phyloP scores from a whole-genome alignment of 1,140 invertebrate species.

The Drosophila nebulosa region DNA sequence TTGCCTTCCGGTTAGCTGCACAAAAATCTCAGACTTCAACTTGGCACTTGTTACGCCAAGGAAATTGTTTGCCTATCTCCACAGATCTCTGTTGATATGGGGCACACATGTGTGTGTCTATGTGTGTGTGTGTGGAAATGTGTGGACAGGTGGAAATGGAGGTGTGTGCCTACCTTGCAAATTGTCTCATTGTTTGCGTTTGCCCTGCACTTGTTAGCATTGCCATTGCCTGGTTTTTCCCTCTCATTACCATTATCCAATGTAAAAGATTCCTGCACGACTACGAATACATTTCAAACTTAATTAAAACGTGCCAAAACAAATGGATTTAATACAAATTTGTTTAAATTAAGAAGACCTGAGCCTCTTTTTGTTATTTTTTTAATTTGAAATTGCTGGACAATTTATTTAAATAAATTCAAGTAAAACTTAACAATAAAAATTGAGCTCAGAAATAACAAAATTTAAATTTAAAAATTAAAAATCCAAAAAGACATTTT shows the following conservation, averaged over 20 bases:
- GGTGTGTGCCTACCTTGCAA: slow-evolving; percentile 21
- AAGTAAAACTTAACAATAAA: too few species aligned
- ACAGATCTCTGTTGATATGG: not conserved
- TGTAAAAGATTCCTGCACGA: not conserved
- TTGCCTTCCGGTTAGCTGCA: slow-evolving; percentile 59
- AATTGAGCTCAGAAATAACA: too few species aligned
- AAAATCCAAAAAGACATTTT: too few species aligned
- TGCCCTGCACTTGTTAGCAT: slow-evolving; percentile 27
- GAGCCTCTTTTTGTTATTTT: too few species aligned
- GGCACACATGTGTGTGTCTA: not conserved
- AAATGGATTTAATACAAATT: not conserved
- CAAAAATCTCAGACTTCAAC: slow-evolving; percentile 38
- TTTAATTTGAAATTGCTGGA: too few species aligned
- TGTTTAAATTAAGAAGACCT: too few species aligned
- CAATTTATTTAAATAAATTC: too few species aligned
- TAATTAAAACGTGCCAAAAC: not conserved
- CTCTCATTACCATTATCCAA: not conserved
- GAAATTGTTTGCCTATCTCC: slow-evolving; percentile 46
- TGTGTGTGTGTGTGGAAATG: slow-evolving; percentile 37
- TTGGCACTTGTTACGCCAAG: slow-evolving; percentile 64
- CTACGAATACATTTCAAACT: not conserved
- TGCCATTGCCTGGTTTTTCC: slow-evolving; percentile 17
- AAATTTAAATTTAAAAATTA: too few species aligned
- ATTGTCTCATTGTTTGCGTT: slow-evolving; percentile 44
- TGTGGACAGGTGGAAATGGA: slow-evolving; percentile 1